A percentile compares a stretch with the other conserved stretches of the same genome.
These are phyloP conservation scores for Argentina silus DNA, from an alignment of 2,797 vertebrate genomes.

Conservation along the genomic window DNA sequence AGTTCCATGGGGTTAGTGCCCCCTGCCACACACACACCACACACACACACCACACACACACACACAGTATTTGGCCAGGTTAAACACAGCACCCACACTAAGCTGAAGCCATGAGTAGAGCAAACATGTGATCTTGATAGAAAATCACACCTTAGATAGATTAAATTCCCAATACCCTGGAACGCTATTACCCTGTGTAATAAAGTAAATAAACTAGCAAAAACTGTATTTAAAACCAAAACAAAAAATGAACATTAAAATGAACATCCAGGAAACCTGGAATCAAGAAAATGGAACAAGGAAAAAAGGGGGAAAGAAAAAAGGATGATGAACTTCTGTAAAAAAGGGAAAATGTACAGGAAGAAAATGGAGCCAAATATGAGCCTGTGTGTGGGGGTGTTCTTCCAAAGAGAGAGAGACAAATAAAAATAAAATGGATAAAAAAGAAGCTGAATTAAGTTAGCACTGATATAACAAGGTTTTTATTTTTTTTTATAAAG, in stretches of 20 bases:
- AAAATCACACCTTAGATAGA: constrained; percentile 48
- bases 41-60: constrained; percentile 8
- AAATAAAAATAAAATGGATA: background rate
- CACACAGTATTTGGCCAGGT: constrained; percentile 38
- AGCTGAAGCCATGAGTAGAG: constrained; percentile 71
- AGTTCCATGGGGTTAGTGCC: constrained; percentile 50
- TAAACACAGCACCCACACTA: constrained; percentile 56
- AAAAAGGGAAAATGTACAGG: constrained; percentile 31
- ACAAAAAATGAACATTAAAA: constrained; percentile 52
- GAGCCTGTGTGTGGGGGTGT: constrained; percentile 10
- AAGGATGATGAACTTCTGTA: constrained; percentile 39
- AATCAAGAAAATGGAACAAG: constrained; percentile 46
- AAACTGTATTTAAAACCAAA: constrained; percentile 43
- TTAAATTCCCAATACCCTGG: constrained; percentile 30
- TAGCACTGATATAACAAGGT: constrained; percentile 43
- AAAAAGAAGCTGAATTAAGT: background rate
- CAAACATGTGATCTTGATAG: constrained; percentile 61
- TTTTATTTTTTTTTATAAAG: too few relatives aligned
- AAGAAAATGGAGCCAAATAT: constrained; percentile 34
- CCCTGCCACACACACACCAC: constrained; percentile 36
- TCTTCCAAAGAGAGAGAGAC: background rate
- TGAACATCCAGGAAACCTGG: constrained; percentile 71
- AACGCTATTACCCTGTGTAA: constrained; percentile 18
- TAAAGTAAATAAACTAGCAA: constrained; percentile 29
- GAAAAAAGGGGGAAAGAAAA: constrained; percentile 32